Evolutionary conservation across 30 jellyfish, hydroid and myxozoan species (phyloP), one percentile per base, ranked within the genome.

Genomic region (Chrysaora quinquecirrha): DNA sequence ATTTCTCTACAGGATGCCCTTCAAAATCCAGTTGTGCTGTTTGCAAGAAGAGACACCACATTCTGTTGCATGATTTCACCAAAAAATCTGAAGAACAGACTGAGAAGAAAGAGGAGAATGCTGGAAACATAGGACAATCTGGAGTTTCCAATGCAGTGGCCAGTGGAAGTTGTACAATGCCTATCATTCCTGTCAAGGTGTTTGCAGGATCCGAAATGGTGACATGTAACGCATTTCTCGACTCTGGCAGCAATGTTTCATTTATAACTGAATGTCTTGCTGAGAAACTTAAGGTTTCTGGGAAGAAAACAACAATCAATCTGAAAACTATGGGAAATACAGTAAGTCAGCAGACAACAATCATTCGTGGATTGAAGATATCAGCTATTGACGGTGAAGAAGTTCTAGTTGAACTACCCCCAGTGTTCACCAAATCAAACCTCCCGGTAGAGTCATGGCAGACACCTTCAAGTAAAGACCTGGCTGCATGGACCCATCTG

Each of bases 191-290:
- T 73, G 72, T 73, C 84, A 73, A 73, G 56, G 84, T 47, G 84
- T 48, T 73, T 48, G 73, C 72, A 73, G 84, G 72, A 48, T 73
- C 73, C 48, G 56, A 48, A 46, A 48, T 73, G 84, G 84, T 73
- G 84, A 73, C 84, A 46, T 73, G 84, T 48, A 46, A 73, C 27
- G 87, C 87, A 58, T 62, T 76, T 76, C 87, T 76, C 63, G 87
- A 76, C 75, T 46, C 77, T 30, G 87, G 87, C 66, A 76, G 87
- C 75, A 58, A 76, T 54, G 78, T 62, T 30, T 58, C 87, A 62
- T 76, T 76, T 29, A 56, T 76, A 23, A 33, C 77, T 1, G 87
- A 76, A 48, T 18, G 77, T 52, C 66, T 56, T 28, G 78, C 68
- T 50, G 87, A 76, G 69, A 76, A 58, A 22, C 87, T 76, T 7